A percentile compares a stretch with the other conserved stretches of the same genome.
Conservation (phyloP, 2,888 invertebrate species). For the Hanleya hanleyi region DNA sequence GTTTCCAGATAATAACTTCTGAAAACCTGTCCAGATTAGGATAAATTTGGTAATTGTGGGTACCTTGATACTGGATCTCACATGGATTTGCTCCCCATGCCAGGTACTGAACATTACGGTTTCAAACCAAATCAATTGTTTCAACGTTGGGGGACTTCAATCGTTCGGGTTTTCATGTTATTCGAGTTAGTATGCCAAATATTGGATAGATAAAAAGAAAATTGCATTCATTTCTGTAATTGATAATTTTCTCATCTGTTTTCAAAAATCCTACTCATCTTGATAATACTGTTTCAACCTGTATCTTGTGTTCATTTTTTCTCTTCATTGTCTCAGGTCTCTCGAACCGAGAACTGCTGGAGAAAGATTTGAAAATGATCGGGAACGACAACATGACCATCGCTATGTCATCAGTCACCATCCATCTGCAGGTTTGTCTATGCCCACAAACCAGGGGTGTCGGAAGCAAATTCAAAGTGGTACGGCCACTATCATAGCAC, state of each 20-base stretch:
- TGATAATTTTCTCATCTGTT: background rate
- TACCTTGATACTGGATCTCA: too few relatives aligned
- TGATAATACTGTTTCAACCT: background rate
- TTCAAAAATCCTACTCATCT: background rate
- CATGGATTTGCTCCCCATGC: too few relatives aligned
- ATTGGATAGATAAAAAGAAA: background rate
- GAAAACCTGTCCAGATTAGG: too few relatives aligned
- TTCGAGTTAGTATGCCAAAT: background rate
- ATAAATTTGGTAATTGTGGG: too few relatives aligned
- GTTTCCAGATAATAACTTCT: too few relatives aligned
- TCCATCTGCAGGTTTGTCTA: slow-evolving; percentile 78
- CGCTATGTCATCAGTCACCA: slow-evolving; percentile 79
- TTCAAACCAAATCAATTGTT: too few relatives aligned
- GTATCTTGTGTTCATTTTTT: background rate
- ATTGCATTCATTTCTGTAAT: background rate
- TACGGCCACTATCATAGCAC: too few relatives aligned
- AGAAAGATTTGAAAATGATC: slow-evolving; percentile 84
- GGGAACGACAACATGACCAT: slow-evolving; percentile 75
- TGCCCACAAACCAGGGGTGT: background rate
- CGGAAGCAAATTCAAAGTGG: too few relatives aligned
- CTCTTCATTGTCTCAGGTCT: slow-evolving; percentile 69
- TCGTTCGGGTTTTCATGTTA: too few relatives aligned
- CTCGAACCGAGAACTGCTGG: slow-evolving; percentile 81
- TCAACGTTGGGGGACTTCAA: too few relatives aligned
- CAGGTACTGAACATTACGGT: too few relatives aligned